phyloP scores from a whole-genome alignment of 2,888 invertebrate genomes.

The Gymnosoma rotundatum region DNA sequence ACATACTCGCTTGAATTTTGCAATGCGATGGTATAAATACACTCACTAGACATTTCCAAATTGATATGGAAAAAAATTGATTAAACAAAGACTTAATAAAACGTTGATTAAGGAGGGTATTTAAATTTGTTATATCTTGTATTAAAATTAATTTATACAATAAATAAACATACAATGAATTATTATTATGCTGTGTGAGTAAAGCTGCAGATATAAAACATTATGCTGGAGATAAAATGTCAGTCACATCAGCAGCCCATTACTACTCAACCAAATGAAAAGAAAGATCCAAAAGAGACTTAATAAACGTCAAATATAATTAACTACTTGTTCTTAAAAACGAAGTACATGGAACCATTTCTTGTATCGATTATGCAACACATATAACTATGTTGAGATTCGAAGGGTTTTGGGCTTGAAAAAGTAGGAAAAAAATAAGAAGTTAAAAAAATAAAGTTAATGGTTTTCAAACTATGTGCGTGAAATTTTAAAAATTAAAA shows the following conservation, averaged over 20 bases:
- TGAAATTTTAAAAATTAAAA: too few species aligned
- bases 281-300: too few species aligned
- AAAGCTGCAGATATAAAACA: neutral
- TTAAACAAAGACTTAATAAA: conserved; percentile 21
- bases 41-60: conserved; percentile 23
- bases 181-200: neutral
- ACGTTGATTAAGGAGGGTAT: conserved; percentile 47
- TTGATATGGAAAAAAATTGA: neutral
- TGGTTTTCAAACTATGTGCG: too few species aligned
- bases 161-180: conserved; percentile 1
- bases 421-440: too few species aligned
- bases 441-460: too few species aligned
- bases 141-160: conserved; percentile 29
- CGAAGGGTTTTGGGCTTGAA: too few species aligned
- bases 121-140: conserved; percentile 36
- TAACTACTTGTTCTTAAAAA: too few species aligned
- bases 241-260: neutral
- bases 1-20: neutral
- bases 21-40: neutral
- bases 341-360: too few species aligned
- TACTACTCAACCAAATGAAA: too few species aligned
- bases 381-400: too few species aligned
- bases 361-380: too few species aligned
- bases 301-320: too few species aligned
- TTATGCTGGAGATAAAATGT: conserved; percentile 13